Evolutionary conservation across 2,113 vertebrate genomes (phyloP).

Genomic region (Vulpes vulpes): DNA sequence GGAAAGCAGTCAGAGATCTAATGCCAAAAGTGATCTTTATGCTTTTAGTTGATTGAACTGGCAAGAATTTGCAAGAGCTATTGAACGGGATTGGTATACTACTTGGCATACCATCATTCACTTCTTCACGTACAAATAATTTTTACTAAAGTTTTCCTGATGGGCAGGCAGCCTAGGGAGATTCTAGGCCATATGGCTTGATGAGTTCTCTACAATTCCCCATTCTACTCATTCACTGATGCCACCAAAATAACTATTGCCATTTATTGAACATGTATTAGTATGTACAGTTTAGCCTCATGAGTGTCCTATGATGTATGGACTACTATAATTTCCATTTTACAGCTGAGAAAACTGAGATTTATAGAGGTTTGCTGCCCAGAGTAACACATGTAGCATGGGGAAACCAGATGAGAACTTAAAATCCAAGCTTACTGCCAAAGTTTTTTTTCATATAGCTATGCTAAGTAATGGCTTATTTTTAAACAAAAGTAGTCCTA

Average conservation of each 20-base stretch:
- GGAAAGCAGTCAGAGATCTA: constrained; percentile 50
- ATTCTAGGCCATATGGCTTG: background rate
- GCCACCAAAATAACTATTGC: background rate
- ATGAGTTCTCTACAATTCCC: background rate
- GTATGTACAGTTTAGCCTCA: background rate
- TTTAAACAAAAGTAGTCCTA: background rate
- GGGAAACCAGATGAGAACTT: background rate
- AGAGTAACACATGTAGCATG: constrained; percentile 15
- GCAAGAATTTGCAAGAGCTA: constrained; percentile 62
- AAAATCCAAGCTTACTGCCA: constrained; percentile 16
- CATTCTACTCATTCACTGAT: background rate
- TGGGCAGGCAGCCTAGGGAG: background rate
- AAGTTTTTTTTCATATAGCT: constrained; percentile 24
- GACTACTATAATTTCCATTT: constrained; percentile 13
- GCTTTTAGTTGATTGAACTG: constrained; percentile 77
- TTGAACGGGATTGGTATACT: constrained; percentile 71
- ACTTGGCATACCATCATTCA: constrained; percentile 42
- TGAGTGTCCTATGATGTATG: background rate
- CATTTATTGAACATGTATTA: constrained; percentile 30
- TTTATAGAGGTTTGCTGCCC: background rate
- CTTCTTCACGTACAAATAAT: constrained; percentile 32
- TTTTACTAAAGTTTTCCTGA: constrained; percentile 41
- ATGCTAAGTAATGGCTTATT: constrained; percentile 7
- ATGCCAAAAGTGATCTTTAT: constrained; percentile 65
- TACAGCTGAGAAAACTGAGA: constrained; percentile 44